Base-by-base conservation (phyloP, 1,140 invertebrate species). In the Panonychus citri region DNA sequence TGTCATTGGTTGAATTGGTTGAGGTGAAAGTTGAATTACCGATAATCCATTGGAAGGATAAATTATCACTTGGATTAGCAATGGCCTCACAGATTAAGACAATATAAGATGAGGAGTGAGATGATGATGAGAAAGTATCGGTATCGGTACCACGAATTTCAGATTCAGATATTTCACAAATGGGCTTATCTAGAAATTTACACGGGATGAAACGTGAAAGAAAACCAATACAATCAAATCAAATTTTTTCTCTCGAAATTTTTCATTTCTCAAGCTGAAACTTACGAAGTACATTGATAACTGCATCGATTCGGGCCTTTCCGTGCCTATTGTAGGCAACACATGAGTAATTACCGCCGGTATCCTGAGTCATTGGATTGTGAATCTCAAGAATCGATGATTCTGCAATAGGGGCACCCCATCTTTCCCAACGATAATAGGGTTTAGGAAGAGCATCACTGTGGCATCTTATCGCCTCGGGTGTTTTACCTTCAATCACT, bases 21-120 rank as follows among this genome's bases (percentile, higher is more conserved):
- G 65, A 81, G 69, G 26, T 80, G 81, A 21, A 60, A 49, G 37
- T 62, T 61, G 17, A 3, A 30, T 51, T 51, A 66, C 83, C 81
- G 54, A 86, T 74, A 61, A 77, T 80, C 85, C 85, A 90, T 28
- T 71, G 76, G 70, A 87, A 89, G 52, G 77, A 74, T n/a, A 84
- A 82, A 63, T 82, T 77, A 10, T 40, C 49, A 54, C 73, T 68
- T 1, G 86, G 85, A 73, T 88, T 87, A 26, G 83, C 84, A 42
- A 75, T 71, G 2, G 81, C 82, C 28, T 78, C 80, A 66, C 86
- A 90, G 12, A 83, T 76, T 19, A 90, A 71, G 49, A 82, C 78
- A 65, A 82, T 76, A 3, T 60, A 54, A 13, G 57, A 52, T 34
- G 30, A n/a, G n/a, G n/a, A n/a, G n/a, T n/a, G n/a, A n/a, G n/a